Evolutionary conservation across 2,113 vertebrate genomes (phyloP), one percentile per base, ranked within the genome.

Genomic region (Pseudopodoces humilis): DNA sequence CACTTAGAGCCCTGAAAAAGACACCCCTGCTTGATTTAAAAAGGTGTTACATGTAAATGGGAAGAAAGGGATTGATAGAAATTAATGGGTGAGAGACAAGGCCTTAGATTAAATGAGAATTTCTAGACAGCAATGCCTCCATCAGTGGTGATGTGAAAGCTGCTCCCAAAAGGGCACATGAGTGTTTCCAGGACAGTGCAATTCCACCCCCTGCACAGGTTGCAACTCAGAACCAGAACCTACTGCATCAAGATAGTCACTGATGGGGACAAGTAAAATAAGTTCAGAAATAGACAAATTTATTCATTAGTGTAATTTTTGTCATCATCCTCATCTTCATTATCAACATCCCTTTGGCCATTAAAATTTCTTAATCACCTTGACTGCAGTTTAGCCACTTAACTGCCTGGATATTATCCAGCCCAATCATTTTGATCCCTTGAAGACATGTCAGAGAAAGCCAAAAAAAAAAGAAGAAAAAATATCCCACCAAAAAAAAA

Each of bases 11-110:
- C 74, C 63, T 69, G 76, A 68, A 90, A 90, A 87, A 95, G 84
- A 44, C 47, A 78, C n/a, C 27, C 1, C 2, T 87, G 74, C 62
- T 88, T 85, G 85, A 87, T 85, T 86, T 78, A 24, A 91, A 96
- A 64, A 89, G 56, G 60, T 91, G 62, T 78, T 82, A 31, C 56
- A 37, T 56, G 75, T 82, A 87, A 89, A 77, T 58, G 44, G 88
- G 76, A 94, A 86, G 59, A 90, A 94, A 77, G 35, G 68, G 47
- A 44, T 33, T 96, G 88, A 81, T 92, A 88, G 50, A 92, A 93
- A 83, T 90, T 88, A 74, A 33, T 16, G 71, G 27, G 71, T 80
- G 86, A 94, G 83, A 94, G 43, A 88, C 30, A 39, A 77, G 64
- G 23, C 59, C 24, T 76, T 4, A 13, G 85, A 93, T 88, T 74